These are phyloP conservation scores for Onychostoma macrolepis DNA, from an alignment of 2,113 vertebrate genomes.

Conservation along the genomic window DNA sequence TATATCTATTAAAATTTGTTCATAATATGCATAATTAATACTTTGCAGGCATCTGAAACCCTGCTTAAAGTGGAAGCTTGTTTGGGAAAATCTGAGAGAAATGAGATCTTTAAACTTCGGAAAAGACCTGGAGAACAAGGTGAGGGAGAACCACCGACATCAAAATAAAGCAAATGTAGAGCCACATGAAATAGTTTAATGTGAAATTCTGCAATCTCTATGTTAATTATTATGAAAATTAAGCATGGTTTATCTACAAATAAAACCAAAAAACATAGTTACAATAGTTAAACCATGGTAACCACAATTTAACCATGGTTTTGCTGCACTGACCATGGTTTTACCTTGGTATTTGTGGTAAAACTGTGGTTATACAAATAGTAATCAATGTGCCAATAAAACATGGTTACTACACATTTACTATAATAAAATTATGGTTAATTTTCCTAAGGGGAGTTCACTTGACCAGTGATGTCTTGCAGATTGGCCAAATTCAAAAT, in stretches of 20 bases:
- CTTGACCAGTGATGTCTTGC: neutral
- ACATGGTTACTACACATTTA: no score
- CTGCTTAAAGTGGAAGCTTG: neutral
- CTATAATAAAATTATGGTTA: no score
- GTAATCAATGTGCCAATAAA: no score
- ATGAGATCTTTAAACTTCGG: neutral
- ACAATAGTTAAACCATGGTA: no score
- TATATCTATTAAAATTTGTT: neutral
- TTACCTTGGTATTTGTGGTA: no score
- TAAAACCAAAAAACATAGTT: no score
- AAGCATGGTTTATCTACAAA: no score
- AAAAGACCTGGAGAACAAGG: slow-evolving; percentile 1
- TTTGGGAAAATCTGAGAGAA: neutral
- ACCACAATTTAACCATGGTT: no score
- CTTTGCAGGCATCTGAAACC: slow-evolving; percentile 8
- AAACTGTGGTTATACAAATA: no score
- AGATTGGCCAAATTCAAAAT: neutral
- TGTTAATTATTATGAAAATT: no score
- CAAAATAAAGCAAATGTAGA: neutral
- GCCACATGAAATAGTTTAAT: neutral
- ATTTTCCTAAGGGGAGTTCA: neutral
- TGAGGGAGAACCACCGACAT: neutral
- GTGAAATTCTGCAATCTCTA: neutral
- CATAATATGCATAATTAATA: neutral
- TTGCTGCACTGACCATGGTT: no score